Conservation (phyloP, 2,797 vertebrate species). For the Sebastes kiyomatsui region DNA sequence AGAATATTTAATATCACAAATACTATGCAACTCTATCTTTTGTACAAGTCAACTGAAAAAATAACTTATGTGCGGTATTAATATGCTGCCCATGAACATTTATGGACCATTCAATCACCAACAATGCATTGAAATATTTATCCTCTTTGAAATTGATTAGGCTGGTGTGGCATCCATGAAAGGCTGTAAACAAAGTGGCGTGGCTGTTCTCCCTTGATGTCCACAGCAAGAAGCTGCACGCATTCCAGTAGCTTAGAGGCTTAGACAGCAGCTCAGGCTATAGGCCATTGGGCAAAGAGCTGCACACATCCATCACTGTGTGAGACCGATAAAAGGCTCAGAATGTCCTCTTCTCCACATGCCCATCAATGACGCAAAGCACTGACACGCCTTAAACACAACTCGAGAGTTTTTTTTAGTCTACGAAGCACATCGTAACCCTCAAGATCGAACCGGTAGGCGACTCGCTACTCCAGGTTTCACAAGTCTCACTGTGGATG, state of each 20-base stretch:
- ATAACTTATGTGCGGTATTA: background rate
- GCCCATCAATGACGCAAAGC: conserved; percentile 44
- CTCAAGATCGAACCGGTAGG: background rate
- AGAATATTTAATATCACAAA: background rate
- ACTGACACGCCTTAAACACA: conserved; percentile 14
- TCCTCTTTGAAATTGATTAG: conserved; percentile 64
- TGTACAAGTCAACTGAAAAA: background rate
- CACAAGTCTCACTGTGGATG: background rate
- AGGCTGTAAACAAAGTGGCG: conserved; percentile 68
- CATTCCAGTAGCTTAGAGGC: conserved; percentile 78
- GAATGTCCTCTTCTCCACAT: conserved; percentile 47
- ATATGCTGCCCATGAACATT: conserved; percentile 21
- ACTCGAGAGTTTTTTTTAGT: background rate
- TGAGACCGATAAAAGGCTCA: conserved; percentile 70
- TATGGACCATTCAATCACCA: conserved; percentile 35
- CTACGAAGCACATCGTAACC: background rate
- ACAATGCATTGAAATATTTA: conserved; percentile 54
- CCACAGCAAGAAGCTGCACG: conserved; percentile 66
- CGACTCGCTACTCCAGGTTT: background rate
- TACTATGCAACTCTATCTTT: background rate
- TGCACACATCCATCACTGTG: conserved; percentile 78
- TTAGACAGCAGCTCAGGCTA: conserved; percentile 73
- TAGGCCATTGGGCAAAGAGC: conserved; percentile 71
- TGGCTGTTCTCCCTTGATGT: conserved; percentile 65
- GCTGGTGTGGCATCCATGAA: conserved; percentile 67